Percentiles rank a stretch among this genome's conserved stretches.
phyloP scores from a whole-genome alignment of 2,113 vertebrate genomes.

The Gobius niger region DNA sequence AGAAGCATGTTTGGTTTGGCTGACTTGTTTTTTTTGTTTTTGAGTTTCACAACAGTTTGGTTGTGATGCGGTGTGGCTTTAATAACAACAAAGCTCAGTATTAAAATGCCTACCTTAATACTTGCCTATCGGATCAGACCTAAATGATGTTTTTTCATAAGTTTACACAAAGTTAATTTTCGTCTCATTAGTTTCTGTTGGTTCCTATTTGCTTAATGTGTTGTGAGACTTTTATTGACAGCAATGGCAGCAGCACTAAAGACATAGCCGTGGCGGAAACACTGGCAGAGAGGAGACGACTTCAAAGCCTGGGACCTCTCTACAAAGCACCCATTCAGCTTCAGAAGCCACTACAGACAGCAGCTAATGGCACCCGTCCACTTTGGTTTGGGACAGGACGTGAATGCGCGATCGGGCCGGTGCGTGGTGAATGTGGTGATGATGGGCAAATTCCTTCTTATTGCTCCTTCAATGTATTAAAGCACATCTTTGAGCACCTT shows the following conservation, averaged over 20 bases:
- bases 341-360: constrained; percentile 51
- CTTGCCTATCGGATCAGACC: too few relatives aligned
- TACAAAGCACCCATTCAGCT: constrained; percentile 48
- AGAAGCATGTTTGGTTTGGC: too few relatives aligned
- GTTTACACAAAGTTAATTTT: background rate
- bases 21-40: too few relatives aligned
- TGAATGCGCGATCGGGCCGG: constrained; percentile 23
- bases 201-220: constrained; percentile 1
- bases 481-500: too few relatives aligned
- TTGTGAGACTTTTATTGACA: constrained; percentile 31
- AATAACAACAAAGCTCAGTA: too few relatives aligned
- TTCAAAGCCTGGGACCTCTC: constrained; percentile 49
- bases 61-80: too few relatives aligned
- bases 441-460: constrained; percentile 12
- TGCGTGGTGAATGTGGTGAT: constrained; percentile 23
- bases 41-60: too few relatives aligned
- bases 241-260: constrained; percentile 15
- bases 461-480: too few relatives aligned
- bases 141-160: background rate
- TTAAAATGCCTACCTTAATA: too few relatives aligned
- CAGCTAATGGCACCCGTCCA: constrained; percentile 43
- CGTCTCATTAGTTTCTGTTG: background rate
- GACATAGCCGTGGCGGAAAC: constrained; percentile 29
- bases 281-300: constrained; percentile 31
- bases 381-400: constrained; percentile 15